Conservation (phyloP, 2,113 vertebrate species). For the Dryoscopus gambensis region DNA sequence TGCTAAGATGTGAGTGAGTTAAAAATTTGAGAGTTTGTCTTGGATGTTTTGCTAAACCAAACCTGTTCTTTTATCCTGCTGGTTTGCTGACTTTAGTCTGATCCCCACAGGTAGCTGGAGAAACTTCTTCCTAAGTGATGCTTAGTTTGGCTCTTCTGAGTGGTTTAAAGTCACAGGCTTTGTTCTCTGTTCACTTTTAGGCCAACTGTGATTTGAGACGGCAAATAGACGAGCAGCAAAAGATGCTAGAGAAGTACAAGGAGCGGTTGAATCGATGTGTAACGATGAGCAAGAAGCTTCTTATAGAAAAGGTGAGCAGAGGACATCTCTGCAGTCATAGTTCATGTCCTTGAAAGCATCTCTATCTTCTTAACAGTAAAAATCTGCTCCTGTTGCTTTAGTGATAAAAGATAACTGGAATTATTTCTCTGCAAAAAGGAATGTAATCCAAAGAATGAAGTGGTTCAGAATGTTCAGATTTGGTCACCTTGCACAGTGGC, state of each 20-base stretch:
- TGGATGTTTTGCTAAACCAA: neutral
- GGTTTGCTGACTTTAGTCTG: neutral
- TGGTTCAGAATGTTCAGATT: neutral
- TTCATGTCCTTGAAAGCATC: neutral
- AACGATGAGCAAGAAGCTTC: constrained; percentile 99
- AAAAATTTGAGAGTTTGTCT: neutral
- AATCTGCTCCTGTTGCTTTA: neutral
- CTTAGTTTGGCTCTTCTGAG: neutral
- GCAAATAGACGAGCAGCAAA: constrained; percentile 97
- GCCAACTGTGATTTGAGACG: constrained; percentile 95
- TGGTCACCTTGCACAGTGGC: neutral
- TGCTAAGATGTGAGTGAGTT: neutral
- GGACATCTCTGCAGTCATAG: neutral
- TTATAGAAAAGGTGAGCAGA: constrained; percentile 91
- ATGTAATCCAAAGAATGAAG: neutral
- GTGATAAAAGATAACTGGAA: neutral
- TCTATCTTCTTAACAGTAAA: neutral
- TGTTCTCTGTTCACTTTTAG: constrained; percentile 63
- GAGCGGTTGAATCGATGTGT: constrained; percentile 98
- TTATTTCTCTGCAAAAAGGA: neutral
- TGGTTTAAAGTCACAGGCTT: neutral
- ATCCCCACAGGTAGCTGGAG: neutral
- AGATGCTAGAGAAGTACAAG: constrained; percentile 98
- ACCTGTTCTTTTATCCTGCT: neutral
- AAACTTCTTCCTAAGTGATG: neutral